phyloP scores from a whole-genome alignment of 2,113 vertebrate species.

The Poeciliopsis occidentalis region DNA sequence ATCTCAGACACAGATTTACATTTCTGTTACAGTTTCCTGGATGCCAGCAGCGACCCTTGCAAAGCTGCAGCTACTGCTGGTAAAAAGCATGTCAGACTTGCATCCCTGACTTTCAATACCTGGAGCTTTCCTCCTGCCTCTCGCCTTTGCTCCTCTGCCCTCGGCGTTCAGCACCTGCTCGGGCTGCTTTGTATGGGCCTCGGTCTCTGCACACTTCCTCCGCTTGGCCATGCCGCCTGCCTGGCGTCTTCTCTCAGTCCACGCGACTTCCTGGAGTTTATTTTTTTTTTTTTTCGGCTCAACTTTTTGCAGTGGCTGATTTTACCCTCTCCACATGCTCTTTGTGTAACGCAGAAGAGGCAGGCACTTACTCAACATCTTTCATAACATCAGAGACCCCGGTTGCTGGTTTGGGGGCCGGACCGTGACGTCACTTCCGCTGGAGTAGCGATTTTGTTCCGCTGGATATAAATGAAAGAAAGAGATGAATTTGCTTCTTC shows the following conservation, averaged over 20 bases:
- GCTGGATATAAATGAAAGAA: background rate
- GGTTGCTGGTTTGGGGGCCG: constrained; percentile 29
- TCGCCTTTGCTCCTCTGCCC: constrained; percentile 30
- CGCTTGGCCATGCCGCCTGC: constrained; percentile 72
- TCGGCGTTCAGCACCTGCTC: constrained; percentile 61
- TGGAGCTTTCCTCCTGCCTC: constrained; percentile 44
- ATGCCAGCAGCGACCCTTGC: no score
- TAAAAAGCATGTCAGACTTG: background rate
- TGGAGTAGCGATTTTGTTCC: background rate
- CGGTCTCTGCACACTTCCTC: constrained; percentile 32
- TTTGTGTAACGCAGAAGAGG: constrained; percentile 24
- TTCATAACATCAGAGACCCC: constrained; percentile 50
- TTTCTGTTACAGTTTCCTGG: no score
- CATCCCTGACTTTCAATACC: constrained; percentile 29
- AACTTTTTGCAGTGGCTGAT: background rate
- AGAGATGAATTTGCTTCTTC: background rate
- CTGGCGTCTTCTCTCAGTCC: background rate
- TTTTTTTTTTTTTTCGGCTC: background rate
- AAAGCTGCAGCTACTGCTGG: background rate
- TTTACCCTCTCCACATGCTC: background rate
- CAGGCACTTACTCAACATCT: constrained; percentile 63
- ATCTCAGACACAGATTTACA: no score
- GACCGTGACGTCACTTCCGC: constrained; percentile 67
- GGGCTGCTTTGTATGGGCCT: constrained; percentile 66
- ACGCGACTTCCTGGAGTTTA: background rate